These are phyloP conservation scores for Sus cebifrons DNA, from an alignment of 2,797 vertebrate genomes.

Conservation along the genomic window DNA sequence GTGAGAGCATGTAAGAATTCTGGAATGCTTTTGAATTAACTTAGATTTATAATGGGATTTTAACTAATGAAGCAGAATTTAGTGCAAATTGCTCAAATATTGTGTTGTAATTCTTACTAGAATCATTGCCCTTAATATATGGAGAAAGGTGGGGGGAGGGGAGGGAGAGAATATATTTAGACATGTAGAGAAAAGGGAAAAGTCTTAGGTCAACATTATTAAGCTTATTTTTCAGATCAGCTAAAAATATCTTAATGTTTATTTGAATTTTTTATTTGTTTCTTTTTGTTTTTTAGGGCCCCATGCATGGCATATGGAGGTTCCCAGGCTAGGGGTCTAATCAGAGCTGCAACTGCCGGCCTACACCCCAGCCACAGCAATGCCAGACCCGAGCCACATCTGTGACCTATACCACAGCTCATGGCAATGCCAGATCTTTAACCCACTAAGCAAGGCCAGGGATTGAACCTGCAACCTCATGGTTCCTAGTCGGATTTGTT, in stretches of 20 bases:
- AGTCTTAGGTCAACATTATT: neutral
- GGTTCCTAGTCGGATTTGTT: no score
- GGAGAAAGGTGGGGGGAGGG: neutral
- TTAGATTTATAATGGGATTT: constrained; percentile 63
- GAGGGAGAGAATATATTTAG: neutral
- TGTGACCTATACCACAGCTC: no score
- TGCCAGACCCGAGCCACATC: no score
- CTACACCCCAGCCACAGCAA: no score
- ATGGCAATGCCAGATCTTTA: no score
- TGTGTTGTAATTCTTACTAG: constrained; percentile 50
- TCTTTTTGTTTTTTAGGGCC: no score
- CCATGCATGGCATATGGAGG: no score
- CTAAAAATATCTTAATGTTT: constrained; percentile 18
- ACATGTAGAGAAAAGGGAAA: neutral
- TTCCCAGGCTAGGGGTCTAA: no score
- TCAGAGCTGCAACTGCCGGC: no score
- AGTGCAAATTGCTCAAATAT: constrained; percentile 26
- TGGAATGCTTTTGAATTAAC: constrained; percentile 61
- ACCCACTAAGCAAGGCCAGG: no score
- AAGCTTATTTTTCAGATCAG: constrained; percentile 49
- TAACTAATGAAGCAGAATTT: constrained; percentile 41
- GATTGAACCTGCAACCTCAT: no score
- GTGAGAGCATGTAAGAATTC: constrained; percentile 62
- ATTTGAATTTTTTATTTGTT: no score
- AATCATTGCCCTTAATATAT: constrained; percentile 13